These are phyloP conservation scores for Chrysemys picta DNA, from an alignment of 2,113 vertebrate genomes.

Conservation along the genomic window DNA sequence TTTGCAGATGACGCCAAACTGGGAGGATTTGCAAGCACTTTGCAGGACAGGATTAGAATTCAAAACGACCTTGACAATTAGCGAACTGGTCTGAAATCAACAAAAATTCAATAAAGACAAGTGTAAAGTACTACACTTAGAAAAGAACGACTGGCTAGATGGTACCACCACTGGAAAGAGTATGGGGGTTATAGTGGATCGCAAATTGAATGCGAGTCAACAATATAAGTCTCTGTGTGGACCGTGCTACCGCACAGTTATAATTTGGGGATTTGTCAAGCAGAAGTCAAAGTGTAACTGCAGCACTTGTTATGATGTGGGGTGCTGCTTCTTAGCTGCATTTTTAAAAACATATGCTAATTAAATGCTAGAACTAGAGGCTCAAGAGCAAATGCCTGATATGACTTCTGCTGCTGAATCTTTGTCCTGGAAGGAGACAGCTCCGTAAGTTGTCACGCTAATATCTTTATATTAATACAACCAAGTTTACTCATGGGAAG, in stretches of 20 bases:
- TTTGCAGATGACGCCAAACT: background rate
- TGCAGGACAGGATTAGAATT: background rate
- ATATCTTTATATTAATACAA: slow-evolving; percentile 54
- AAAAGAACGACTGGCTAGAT: background rate
- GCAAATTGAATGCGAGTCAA: background rate
- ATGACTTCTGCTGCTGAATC: background rate
- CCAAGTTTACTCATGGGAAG: slow-evolving; percentile 60
- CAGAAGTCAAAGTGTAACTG: background rate
- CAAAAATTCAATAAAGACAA: background rate
- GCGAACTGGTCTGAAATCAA: background rate
- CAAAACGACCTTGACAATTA: background rate
- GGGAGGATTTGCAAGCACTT: background rate
- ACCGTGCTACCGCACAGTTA: background rate
- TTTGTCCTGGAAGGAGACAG: slow-evolving; percentile 43
- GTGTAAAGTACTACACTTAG: background rate
- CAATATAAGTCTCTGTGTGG: too few species aligned
- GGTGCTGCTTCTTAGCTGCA: slow-evolving; percentile 21
- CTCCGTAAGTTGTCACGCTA: slow-evolving; percentile 9
- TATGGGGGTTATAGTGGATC: background rate
- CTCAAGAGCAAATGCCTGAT: slow-evolving; percentile 28
- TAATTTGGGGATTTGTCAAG: background rate
- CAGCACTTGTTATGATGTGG: background rate
- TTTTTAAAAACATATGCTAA: slow-evolving; percentile 22
- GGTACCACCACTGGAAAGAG: background rate
- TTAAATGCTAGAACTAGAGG: slow-evolving; percentile 38